These are phyloP conservation scores for Drosophila setifemur DNA, from an alignment of 1,140 invertebrate species.

Conservation along the genomic window DNA sequence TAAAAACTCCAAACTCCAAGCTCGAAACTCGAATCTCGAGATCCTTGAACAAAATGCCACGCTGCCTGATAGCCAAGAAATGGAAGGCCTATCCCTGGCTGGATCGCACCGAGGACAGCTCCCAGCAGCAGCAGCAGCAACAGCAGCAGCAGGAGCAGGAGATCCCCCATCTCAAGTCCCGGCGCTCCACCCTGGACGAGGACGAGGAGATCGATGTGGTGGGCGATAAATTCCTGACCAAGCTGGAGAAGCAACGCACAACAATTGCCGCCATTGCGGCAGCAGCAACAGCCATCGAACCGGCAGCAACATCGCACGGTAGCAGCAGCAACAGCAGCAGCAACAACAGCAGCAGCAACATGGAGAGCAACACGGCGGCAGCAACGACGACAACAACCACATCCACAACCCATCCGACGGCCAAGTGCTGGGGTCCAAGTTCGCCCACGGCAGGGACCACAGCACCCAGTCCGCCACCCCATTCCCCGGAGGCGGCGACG, in stretches of 20 bases:
- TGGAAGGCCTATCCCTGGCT: conserved; percentile 93
- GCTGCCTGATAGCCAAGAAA: conserved; percentile 95
- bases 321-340: conserved; percentile 56
- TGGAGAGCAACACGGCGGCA: conserved; percentile 51
- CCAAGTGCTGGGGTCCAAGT: conserved; percentile 87
- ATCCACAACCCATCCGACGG: conserved; percentile 64
- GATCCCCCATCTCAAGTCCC: conserved; percentile 61
- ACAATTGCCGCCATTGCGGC: conserved; percentile 75
- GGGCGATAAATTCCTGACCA: conserved; percentile 83
- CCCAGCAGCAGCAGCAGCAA: conserved; percentile 43
- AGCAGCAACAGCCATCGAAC: conserved; percentile 38
- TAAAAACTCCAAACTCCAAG: not conserved
- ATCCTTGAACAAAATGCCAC: conserved; percentile 86
- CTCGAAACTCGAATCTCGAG: conserved; percentile 2
- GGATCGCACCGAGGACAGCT: conserved; percentile 85
- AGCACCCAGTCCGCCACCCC: conserved; percentile 88
- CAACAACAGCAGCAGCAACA: conserved; percentile 55
- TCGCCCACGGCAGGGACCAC: conserved; percentile 89
- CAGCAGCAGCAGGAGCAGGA: conserved; percentile 41
- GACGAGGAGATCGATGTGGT: conserved; percentile 94
- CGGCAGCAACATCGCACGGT: conserved; percentile 39
- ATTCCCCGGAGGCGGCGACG: conserved; percentile 83
- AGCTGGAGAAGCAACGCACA: conserved; percentile 82
- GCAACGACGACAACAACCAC: conserved; percentile 62
- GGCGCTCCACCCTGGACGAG: conserved; percentile 84